Evolutionary conservation across 1,140 invertebrate genomes (phyloP), one percentile per base, ranked within the genome.

Genomic region (Neodiprion fabricii): DNA sequence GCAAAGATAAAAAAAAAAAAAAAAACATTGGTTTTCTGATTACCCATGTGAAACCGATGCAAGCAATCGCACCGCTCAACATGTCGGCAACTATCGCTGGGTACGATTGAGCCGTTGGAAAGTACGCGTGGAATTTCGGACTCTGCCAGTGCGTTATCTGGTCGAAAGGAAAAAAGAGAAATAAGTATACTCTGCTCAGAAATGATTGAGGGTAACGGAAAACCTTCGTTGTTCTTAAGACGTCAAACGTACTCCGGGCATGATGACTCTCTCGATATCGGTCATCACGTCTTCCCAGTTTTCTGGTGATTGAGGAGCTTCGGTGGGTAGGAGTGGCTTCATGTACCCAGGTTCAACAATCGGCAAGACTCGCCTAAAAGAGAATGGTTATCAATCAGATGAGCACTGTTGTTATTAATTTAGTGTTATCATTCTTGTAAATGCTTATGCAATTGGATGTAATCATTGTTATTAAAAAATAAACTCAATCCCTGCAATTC

Each of bases 91-190:
- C 94, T 75, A 94, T 93, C 1, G 96, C 93, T 0, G 98, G 95
- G 86, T 99, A 99, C 0, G 97, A 98, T 88, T 97, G 97, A 9
- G 94, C 97, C 0, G 98, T 98, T 0, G 98, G 97, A 88, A 97
- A 99, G 87, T 99, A 99, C 1, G 98, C 98, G 86, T 98, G 96
- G 89, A 99, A 99, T 82, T 96, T 93, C 7, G 98, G 98, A 77
- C 96, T 97, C 83, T 99, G 97, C 98, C 98, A 99, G 83, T 99
- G 97, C 5, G 98, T 99, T 14, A 98, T 91, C 90, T 92, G 80
- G n/a, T 86, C 82, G 70, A 75, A 71, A 67, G 75, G 72, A 66
- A 12, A 70, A 47, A 23, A 47, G 23, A 14, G 40, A 23, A 11
- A 11, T 8, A 1, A 23, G 21, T 48, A 61, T 8, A 61, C 11